Conservation (phyloP, 1,140 invertebrate genomes). For the Lepidurus couesii region DNA sequence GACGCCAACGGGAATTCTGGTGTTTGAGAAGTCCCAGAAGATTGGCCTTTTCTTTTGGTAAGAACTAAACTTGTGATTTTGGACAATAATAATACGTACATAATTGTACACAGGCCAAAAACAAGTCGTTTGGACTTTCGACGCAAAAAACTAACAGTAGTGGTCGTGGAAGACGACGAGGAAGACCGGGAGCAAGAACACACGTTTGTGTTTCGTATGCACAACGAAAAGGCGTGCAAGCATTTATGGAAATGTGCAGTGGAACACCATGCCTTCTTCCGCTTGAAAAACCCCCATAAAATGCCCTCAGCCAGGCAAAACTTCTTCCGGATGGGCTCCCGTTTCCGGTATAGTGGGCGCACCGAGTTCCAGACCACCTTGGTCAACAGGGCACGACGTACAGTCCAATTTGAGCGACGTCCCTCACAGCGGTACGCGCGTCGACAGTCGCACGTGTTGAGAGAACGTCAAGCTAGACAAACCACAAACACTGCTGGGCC, state of each 20-base stretch:
- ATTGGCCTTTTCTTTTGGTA: conserved; percentile 98
- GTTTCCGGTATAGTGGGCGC: conserved; percentile 83
- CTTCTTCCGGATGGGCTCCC: conserved; percentile 93
- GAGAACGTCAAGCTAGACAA: conserved; percentile 52
- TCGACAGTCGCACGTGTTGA: conserved; percentile 72
- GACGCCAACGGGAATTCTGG: conserved; percentile 93
- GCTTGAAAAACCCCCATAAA: conserved; percentile 82
- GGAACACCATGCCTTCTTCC: conserved; percentile 98
- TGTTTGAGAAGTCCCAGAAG: conserved; percentile 90
- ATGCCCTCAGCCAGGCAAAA: conserved; percentile 83
- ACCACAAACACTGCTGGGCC: conserved; percentile 23
- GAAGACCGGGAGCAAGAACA: conserved; percentile 87
- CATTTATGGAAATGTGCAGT: conserved; percentile 99
- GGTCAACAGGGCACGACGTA: conserved; percentile 75
- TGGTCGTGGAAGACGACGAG: conserved; percentile 95
- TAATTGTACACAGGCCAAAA: conserved; percentile 56
- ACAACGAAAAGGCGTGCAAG: conserved; percentile 96
- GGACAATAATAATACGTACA: conserved; percentile 2
- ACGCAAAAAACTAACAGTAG: conserved; percentile 88
- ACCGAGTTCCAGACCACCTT: conserved; percentile 95
- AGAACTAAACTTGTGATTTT: conserved; percentile 34
- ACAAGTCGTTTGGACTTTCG: conserved; percentile 91
- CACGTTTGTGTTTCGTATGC: conserved; percentile 81
- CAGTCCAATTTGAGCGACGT: conserved; percentile 88
- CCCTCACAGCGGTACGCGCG: conserved; percentile 93